Conservation (phyloP, 2,888 invertebrate genomes). For the Cyclophora albipunctata region DNA sequence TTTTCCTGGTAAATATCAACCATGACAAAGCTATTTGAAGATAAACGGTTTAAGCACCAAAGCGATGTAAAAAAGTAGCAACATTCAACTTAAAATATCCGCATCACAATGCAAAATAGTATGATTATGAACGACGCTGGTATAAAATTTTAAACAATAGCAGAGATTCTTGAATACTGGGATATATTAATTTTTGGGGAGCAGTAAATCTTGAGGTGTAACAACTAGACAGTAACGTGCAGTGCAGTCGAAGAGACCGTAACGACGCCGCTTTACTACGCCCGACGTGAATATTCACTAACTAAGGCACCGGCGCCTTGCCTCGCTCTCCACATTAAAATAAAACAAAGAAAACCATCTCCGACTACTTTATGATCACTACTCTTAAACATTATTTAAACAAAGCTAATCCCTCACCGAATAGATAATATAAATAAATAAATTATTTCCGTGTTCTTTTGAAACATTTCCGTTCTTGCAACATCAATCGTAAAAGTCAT, state of each 20-base stretch:
- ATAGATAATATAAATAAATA: conserved; percentile 2
- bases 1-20: too few species aligned
- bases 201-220: conserved; percentile 6
- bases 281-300: too few species aligned
- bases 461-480: conserved; percentile 11
- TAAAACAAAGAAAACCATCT: too few species aligned
- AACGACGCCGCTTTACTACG: too few species aligned
- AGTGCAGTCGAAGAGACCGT: too few species aligned
- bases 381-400: too few species aligned
- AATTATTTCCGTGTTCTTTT: background rate
- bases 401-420: background rate
- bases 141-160: conserved; percentile 16
- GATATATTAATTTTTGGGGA: conserved; percentile 16
- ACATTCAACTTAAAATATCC: background rate
- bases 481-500: conserved; percentile 27
- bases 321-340: too few species aligned
- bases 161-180: conserved; percentile 19
- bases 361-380: too few species aligned
- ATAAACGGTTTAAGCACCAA: background rate
- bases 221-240: conserved; percentile 11
- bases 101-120: conserved; percentile 2
- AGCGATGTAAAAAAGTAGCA: background rate
- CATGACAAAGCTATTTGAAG: too few species aligned
- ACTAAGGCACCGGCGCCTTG: too few species aligned
- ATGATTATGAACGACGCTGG: conserved; percentile 15